phyloP scores from a whole-genome alignment of 2,797 vertebrate species.

The Brachyrhaphis roseni region DNA sequence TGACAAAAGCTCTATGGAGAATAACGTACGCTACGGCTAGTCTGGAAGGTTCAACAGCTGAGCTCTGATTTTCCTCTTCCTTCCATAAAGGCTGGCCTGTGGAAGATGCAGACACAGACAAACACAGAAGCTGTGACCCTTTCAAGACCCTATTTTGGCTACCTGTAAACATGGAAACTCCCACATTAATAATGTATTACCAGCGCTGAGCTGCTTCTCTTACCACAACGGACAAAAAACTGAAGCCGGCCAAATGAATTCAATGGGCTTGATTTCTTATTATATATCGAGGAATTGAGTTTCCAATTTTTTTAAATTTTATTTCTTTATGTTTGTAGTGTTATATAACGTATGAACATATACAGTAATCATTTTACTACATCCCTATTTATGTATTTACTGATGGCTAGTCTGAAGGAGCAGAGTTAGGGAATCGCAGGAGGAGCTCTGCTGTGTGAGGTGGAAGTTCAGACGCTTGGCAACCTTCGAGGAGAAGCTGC shows the following conservation, averaged over 20 bases:
- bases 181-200: constrained; percentile 80
- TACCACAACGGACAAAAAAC: constrained; percentile 70
- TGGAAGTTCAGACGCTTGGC: no score
- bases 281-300: no score
- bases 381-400: constrained; percentile 12
- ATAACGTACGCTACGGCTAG: constrained; percentile 1
- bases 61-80: constrained; percentile 21
- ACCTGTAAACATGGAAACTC: constrained; percentile 77
- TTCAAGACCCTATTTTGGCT: constrained; percentile 52
- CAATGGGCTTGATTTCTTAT: constrained; percentile 33
- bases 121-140: constrained; percentile 54
- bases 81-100: constrained; percentile 35
- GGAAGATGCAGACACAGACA: constrained; percentile 45
- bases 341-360: background rate
- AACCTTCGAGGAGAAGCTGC: no score
- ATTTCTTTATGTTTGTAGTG: no score
- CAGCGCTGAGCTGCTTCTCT: constrained; percentile 48
- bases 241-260: constrained; percentile 38
- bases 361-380: constrained; percentile 1
- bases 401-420: no score
- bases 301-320: no score
- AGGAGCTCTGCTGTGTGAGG: no score
- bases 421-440: no score
- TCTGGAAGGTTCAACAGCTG: constrained; percentile 34
- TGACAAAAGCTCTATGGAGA: background rate